Base-by-base conservation (phyloP, 1,140 invertebrate species). In the Drosophila biarmipes region DNA sequence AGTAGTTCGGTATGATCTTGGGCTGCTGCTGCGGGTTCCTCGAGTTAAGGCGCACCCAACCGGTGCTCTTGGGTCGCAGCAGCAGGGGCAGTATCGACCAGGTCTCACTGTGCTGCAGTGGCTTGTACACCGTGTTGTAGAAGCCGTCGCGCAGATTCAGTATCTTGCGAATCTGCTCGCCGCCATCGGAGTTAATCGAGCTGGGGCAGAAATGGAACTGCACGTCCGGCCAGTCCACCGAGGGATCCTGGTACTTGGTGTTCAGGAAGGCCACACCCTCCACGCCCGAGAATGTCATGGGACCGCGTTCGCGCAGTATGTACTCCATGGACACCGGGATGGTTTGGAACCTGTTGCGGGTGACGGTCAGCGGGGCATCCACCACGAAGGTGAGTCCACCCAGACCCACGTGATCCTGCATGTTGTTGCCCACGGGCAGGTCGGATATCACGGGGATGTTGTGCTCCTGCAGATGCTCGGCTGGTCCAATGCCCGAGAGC, bases 1-100 rank as follows among this genome's bases (percentile, higher is more conserved):
- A 96, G 80, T 98, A 98, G 80, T 98, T 98, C 0, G 98, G 97
- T 91, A 97, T 96, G n/a, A 99, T 96, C 4, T 96, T 94, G 0
- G 98, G 98, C 78, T 96, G 94, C 2, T 96, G 94, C 10, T 95
- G 94, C 0, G 98, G 98, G 92, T 99, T 96, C 27, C 92, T 93
- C 34, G 94, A 96, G 61, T 94, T 95, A 1, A 98, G 85, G n/a
- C 95, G 94, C 6, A 98, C 93, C 94, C 95, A 95, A 0, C 98
- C 98, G 0, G 94, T 94, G 86, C 97, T 98, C 82, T 95, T 95
- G 0, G 98, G 97, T 5, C 97, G 93, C 31, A 98, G 90, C 1
- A 98, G 85, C 1, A 97, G 90, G 0, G 96, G 97, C 12, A 97
- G 91, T 63, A 97, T 96, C 0, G 96, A 96, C 96, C 96, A 98